Percentiles rank a stretch among this genome's conserved stretches.
phyloP scores from a whole-genome alignment of 2,888 invertebrate genomes.

The Oscheius myriophilus region DNA sequence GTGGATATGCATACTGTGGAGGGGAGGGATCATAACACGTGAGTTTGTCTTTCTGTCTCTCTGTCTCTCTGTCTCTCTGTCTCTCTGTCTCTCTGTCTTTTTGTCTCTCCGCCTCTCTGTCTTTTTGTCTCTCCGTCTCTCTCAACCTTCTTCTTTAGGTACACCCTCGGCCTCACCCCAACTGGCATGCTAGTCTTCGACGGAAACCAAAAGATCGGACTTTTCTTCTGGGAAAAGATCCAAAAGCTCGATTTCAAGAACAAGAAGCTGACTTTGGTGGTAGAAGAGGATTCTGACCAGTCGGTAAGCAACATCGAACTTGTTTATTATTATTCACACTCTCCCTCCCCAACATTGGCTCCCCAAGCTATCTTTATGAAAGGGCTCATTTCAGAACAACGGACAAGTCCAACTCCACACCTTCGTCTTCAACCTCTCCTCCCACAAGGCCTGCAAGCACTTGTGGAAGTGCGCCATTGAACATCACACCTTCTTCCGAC shows the following conservation, averaged over 20 bases:
- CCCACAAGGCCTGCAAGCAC: conserved; percentile 98
- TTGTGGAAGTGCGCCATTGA: conserved; percentile 99
- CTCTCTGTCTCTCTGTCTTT: background rate
- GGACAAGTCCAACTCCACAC: conserved; percentile 86
- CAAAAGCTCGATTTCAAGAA: conserved; percentile 96
- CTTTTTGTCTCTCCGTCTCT: too few species aligned
- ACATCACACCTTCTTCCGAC: conserved; percentile 97
- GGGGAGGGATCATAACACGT: conserved; percentile 83
- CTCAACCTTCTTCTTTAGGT: conserved; percentile 71
- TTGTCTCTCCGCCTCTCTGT: too few species aligned
- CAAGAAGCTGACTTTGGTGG: conserved; percentile 93
- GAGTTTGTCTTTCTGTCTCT: conserved; percentile 5
- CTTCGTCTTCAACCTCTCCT: conserved; percentile 92
- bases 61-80: too few species aligned
- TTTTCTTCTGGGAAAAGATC: conserved; percentile 99
- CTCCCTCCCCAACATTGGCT: background rate
- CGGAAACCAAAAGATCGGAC: conserved; percentile 91
- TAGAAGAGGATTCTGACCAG: conserved; percentile 97
- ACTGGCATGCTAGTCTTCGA: conserved; percentile 98
- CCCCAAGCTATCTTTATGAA: conserved; percentile 7
- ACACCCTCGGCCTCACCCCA: conserved; percentile 93
- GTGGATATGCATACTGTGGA: conserved; percentile 97
- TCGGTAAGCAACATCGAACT: conserved; percentile 53
- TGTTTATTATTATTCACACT: background rate
- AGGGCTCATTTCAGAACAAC: conserved; percentile 43